Evolutionary conservation across 64 coral and sea anemone genomes (phyloP), one percentile per base, ranked within the genome.

Genomic region (Acropora yongei): DNA sequence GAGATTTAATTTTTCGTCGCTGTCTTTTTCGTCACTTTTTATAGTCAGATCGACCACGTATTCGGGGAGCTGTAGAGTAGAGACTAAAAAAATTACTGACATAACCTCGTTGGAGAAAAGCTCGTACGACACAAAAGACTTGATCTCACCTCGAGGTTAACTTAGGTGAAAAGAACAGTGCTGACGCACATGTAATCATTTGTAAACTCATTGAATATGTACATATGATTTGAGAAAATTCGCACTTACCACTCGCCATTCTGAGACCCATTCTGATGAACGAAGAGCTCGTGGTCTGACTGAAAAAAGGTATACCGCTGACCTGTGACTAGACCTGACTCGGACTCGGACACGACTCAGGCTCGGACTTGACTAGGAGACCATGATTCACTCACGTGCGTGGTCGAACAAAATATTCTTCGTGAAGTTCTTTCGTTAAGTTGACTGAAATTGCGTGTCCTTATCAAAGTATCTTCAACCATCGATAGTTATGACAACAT

Each of bases 181-280:
- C 50, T 80, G 57, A 80, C 19, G 78, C 78, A 80, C 43, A 80
- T 80, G n/a, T 0, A 61, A 80, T 80, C 49, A 80, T 58, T 11
- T 80, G 49, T 80, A 80, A 80, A 80, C 78, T 80, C 78, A 80
- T 80, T 80, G 53, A 60, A 80, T 17, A 80, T 60, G n/a, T 80
- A 58, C 50, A 80, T 80, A 80, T 30, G 78, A 80, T 80, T 80
- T 80, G 61, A 80, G 60, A 63, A 80, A 80, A 80, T 40, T 60
- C 51, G 78, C 78, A 57, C 78, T 60, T 80, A 80, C 78, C 78
- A 80, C 30, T 30, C 30, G 30, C 30, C 30, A 30, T 30, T 30
- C 77, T 79, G 9, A 4, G 4, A 13, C 47, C 71, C 71, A 41
- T 76, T 76, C 74, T 46, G 74, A 76, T 45, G 41, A 42, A 76